Evolutionary conservation across 2,888 invertebrate species (phyloP), one percentile per base, ranked within the genome.

Genomic region (Apamea epomidion): DNA sequence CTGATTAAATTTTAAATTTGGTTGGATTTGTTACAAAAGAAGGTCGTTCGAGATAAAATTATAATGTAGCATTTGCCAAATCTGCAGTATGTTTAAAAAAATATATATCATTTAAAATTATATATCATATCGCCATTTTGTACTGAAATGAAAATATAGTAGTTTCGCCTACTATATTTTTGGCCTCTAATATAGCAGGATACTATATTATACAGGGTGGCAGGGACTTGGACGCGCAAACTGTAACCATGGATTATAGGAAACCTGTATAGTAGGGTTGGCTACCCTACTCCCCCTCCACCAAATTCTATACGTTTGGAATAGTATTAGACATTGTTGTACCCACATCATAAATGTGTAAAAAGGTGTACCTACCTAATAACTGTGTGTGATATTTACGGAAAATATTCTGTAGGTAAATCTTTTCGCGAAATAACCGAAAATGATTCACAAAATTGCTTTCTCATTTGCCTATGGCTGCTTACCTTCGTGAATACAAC

Each of bases 361-460:
- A n/a, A 58, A 58, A 25, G 51, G 25, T 58, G 58, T 58, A 25
- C 58, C 25, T 3, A 4, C 45, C 8, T 45, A 4, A 25, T 29
- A 45, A 64, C 18, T 32, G 16, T 18, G 29, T 10, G 14, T 58
- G 25, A 45, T 48, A 67, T 67, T 45, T 74, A 48, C 7, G 12
- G 32, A 67, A 65, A 67, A 74, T 48, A 29, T 45, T 25, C 45
- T 64, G 16, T 45, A 45, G 45, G 21, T 73, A 48, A 62, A 51
- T 58, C 0, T 37, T 29, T 48, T 25, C 18, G 29, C n/a, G 37
- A 1, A 48, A 37, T 74, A 48, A 37, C 74, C 29, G 5, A 76
- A 68, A 81, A 69, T 75, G 12, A 64, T 64, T 58, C 37, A 58
- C 29, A 64, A 64, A 81, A 82, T 82, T 67, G 74, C 58, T 76